Percentiles rank a stretch among this genome's conserved stretches.
Evolutionary conservation across 2,888 invertebrate species (phyloP).

Genomic region (Epinotia demarniana): DNA sequence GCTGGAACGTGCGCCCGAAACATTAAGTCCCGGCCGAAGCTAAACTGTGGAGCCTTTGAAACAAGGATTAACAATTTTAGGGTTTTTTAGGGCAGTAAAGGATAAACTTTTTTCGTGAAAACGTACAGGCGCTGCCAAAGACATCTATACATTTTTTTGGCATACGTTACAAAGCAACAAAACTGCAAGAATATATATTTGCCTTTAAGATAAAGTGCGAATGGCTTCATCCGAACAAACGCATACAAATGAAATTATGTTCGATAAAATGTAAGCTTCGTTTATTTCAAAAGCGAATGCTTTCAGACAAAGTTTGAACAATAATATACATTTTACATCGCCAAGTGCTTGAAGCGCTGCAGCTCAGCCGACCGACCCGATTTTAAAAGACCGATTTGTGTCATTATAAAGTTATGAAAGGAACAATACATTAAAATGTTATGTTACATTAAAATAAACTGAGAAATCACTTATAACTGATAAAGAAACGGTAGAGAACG

Average conservation of each 20-base stretch:
- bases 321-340: background rate
- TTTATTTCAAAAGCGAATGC: slow-evolving; percentile 6
- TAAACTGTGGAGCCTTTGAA: slow-evolving; percentile 37
- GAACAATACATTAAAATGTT: background rate
- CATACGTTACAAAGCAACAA: no score
- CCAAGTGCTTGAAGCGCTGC: background rate
- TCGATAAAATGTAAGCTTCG: background rate
- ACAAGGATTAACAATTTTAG: slow-evolving; percentile 34
- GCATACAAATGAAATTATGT: background rate
- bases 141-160: background rate
- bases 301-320: background rate
- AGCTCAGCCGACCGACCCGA: background rate
- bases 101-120: slow-evolving; percentile 19
- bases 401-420: slow-evolving; percentile 4
- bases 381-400: background rate
- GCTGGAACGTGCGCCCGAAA: slow-evolving; percentile 15
- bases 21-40: slow-evolving; percentile 30
- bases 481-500: background rate
- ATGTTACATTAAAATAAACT: background rate
- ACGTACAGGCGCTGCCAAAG: background rate
- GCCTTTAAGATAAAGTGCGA: background rate
- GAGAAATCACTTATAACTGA: no score
- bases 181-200: background rate
- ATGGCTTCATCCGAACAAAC: background rate
- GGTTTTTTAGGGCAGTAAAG: slow-evolving; percentile 23